Evolutionary conservation across 1,140 invertebrate genomes (phyloP).

Genomic region (Telenomus remus): DNA sequence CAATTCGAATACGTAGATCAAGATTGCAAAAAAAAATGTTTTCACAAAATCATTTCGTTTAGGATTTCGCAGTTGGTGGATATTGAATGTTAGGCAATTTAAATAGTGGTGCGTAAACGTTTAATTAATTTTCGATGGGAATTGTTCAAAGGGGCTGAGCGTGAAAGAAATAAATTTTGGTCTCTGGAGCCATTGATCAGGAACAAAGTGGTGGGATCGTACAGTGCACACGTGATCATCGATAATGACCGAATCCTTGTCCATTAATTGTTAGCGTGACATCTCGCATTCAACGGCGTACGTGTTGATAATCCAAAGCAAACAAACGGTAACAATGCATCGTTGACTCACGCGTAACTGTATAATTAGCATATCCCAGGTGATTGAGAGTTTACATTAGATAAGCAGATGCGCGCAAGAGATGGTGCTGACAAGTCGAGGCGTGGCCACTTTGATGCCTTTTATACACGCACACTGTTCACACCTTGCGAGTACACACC

Average conservation of each 20-base stretch:
- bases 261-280: constrained; percentile 2
- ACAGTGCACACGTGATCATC: neutral
- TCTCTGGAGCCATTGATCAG: too few species aligned
- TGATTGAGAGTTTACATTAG: constrained; percentile 48
- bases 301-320: constrained; percentile 30
- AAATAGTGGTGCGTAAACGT: too few species aligned
- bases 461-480: constrained; percentile 17
- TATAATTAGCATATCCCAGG: constrained; percentile 56
- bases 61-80: too few species aligned
- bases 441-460: constrained; percentile 2
- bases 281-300: neutral
- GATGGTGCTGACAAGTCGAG: constrained; percentile 26
- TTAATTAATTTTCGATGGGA: too few species aligned
- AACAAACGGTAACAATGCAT: constrained; percentile 44
- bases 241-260: neutral
- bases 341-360: constrained; percentile 42
- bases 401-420: constrained; percentile 41
- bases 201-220: too few species aligned
- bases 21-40: too few species aligned
- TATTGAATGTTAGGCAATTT: too few species aligned
- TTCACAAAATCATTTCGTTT: too few species aligned
- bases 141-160: too few species aligned
- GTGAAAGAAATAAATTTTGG: too few species aligned
- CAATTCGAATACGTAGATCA: too few species aligned
- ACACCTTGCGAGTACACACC: neutral